These are phyloP conservation scores for Zaprionus obscuricornis DNA, from an alignment of 2,888 invertebrate genomes.

Conservation along the genomic window DNA sequence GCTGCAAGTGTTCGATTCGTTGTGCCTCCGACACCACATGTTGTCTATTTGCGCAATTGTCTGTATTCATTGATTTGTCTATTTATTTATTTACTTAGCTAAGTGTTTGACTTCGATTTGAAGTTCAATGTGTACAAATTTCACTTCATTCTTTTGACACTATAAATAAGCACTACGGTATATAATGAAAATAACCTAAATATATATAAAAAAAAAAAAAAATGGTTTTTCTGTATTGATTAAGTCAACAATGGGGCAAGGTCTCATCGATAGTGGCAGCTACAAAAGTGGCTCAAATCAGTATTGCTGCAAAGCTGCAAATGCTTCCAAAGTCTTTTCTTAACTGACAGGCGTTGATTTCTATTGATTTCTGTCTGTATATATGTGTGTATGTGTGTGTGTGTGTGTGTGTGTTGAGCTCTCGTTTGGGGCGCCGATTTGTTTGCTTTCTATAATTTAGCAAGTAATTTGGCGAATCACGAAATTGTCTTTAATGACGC, in stretches of 20 bases:
- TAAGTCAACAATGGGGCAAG: slow-evolving; percentile 70
- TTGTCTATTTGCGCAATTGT: not conserved
- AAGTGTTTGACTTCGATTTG: slow-evolving; percentile 52
- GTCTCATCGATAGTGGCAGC: slow-evolving; percentile 45
- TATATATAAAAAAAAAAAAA: too few relatives aligned
- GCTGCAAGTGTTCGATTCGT: too few relatives aligned
- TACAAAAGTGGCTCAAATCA: too few relatives aligned
- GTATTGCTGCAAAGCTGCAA: not conserved
- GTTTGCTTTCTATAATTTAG: slow-evolving; percentile 77
- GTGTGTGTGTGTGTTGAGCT: not conserved
- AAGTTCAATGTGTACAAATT: slow-evolving; percentile 54
- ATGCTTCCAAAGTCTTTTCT: too few relatives aligned
- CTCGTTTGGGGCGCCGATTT: slow-evolving; percentile 52
- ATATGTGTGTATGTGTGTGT: slow-evolving; percentile 7
- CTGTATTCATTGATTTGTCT: slow-evolving; percentile 23
- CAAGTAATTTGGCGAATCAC: slow-evolving; percentile 78
- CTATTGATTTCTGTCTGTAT: slow-evolving; percentile 66
- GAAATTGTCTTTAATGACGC: slow-evolving; percentile 77
- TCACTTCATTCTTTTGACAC: slow-evolving; percentile 43
- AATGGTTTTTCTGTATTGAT: slow-evolving; percentile 71
- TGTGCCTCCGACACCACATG: too few relatives aligned
- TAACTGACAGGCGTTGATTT: slow-evolving; percentile 73
- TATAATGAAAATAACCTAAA: slow-evolving; percentile 72
- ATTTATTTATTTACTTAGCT: slow-evolving; percentile 63
- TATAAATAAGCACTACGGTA: slow-evolving; percentile 50